Conservation (phyloP, 2,797 vertebrate species). For the Euthynnus affinis region DNA sequence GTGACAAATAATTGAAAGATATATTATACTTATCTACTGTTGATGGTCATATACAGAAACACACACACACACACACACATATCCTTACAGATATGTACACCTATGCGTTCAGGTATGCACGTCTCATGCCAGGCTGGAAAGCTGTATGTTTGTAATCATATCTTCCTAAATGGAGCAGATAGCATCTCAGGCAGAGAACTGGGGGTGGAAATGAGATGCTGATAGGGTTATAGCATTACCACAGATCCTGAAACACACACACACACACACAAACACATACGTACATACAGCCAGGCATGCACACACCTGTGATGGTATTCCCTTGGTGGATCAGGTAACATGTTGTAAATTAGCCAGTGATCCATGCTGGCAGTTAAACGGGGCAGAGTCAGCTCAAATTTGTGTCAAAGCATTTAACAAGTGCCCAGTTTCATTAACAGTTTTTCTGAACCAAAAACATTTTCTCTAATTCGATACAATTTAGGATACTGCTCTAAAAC, state of each 20-base stretch:
- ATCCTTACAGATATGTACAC: not conserved
- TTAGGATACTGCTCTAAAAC: slow-evolving; percentile 8
- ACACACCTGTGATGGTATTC: slow-evolving; percentile 68
- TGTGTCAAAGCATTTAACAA: slow-evolving; percentile 65
- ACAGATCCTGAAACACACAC: slow-evolving; percentile 48
- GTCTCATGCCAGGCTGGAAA: slow-evolving; percentile 22
- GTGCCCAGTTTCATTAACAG: slow-evolving; percentile 41
- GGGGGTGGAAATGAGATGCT: slow-evolving; percentile 70
- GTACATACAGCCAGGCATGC: not conserved
- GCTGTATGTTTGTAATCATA: slow-evolving; percentile 65
- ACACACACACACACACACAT: not conserved
- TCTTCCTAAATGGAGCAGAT: slow-evolving; percentile 71
- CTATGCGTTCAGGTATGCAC: not conserved
- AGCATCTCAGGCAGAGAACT: slow-evolving; percentile 60
- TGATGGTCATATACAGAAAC: not conserved
- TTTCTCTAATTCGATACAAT: slow-evolving; percentile 3
- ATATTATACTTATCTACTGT: not conserved
- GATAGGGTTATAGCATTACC: slow-evolving; percentile 71
- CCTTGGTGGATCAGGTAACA: slow-evolving; percentile 75
- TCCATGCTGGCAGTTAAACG: slow-evolving; percentile 67
- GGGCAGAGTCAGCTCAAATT: slow-evolving; percentile 63
- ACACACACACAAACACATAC: slow-evolving; percentile 10
- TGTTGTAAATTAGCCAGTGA: slow-evolving; percentile 74
- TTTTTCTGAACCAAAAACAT: slow-evolving; percentile 19
- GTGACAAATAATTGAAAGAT: not conserved